A percentile compares a stretch with the other conserved stretches of the same genome.
Evolutionary conservation across 2,113 vertebrate species (phyloP).

Genomic region (Odobenus rosmarus): DNA sequence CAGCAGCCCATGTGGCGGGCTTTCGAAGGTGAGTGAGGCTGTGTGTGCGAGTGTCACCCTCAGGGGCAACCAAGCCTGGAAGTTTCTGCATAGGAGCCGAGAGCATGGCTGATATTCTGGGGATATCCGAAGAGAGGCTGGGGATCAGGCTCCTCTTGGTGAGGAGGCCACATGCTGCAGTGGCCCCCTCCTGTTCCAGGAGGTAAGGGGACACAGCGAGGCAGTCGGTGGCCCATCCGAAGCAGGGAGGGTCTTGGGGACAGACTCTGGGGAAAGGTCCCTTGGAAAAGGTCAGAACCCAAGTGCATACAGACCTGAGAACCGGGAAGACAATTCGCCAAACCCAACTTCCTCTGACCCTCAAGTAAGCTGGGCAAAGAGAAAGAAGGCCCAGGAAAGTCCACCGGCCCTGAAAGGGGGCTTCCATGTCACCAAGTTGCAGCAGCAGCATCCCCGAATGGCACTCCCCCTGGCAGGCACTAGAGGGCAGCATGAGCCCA

Average conservation of each 20-base stretch:
- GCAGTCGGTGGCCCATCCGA: background rate
- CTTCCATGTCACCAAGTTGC: accelerated
- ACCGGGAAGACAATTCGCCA: background rate
- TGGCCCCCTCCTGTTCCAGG: background rate
- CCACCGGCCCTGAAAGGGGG: accelerated
- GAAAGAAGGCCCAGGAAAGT: background rate
- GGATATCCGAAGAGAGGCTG: too few species aligned
- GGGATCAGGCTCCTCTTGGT: background rate
- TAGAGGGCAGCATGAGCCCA: slow-evolving; percentile 76
- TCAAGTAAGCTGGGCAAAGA: background rate
- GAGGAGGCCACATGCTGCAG: background rate
- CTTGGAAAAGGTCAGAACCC: background rate
- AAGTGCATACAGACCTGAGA: background rate
- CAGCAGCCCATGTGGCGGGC: accelerated
- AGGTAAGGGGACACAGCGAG: background rate
- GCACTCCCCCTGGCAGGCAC: accelerated
- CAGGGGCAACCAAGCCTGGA: background rate
- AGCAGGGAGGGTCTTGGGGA: background rate
- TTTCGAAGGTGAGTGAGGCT: accelerated
- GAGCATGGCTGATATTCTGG: accelerated
- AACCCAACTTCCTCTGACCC: background rate
- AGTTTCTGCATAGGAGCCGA: background rate
- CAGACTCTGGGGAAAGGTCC: background rate
- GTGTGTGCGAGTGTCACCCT: accelerated
- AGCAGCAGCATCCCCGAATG: background rate